Evolutionary conservation across 2,888 invertebrate genomes (phyloP).

Genomic region (Boloria euphrosyne): DNA sequence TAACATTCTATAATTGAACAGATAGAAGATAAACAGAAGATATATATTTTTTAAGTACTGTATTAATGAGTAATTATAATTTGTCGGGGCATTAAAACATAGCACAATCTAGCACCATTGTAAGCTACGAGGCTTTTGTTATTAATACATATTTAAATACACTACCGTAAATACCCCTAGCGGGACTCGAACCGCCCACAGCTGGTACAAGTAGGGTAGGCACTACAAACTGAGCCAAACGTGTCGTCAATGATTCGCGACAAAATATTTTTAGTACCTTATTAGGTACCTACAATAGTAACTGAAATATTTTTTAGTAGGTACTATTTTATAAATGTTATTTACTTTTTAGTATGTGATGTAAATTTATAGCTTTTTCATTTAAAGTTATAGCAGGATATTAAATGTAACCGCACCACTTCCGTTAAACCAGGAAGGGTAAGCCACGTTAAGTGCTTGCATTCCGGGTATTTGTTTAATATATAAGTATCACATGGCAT

Average conservation of each 20-base stretch:
- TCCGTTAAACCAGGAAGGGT: constrained; percentile 47
- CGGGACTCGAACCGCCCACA: too few relatives aligned
- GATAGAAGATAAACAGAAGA: background rate
- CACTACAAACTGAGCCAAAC: too few relatives aligned
- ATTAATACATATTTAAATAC: too few relatives aligned
- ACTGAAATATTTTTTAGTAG: background rate
- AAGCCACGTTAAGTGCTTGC: constrained; percentile 17
- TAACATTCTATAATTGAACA: background rate
- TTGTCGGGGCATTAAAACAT: too few relatives aligned
- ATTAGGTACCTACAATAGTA: too few relatives aligned
- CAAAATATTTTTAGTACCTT: too few relatives aligned
- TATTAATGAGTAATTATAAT: too few relatives aligned
- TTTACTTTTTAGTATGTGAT: background rate
- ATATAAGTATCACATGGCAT: constrained; percentile 12
- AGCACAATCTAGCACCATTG: too few relatives aligned
- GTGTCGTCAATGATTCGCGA: too few relatives aligned
- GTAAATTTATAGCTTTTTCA: background rate
- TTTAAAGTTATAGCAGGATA: constrained; percentile 10
- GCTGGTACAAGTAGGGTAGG: too few relatives aligned
- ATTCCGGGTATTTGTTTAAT: constrained; percentile 17
- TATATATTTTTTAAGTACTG: background rate
- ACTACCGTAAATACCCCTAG: too few relatives aligned
- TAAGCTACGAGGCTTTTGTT: too few relatives aligned
- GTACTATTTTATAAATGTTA: background rate
- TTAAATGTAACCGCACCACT: constrained; percentile 51